A percentile compares a stretch with the other conserved stretches of the same genome.
Conservation (phyloP, 1,140 invertebrate genomes). For the Theocolax elegans region DNA sequence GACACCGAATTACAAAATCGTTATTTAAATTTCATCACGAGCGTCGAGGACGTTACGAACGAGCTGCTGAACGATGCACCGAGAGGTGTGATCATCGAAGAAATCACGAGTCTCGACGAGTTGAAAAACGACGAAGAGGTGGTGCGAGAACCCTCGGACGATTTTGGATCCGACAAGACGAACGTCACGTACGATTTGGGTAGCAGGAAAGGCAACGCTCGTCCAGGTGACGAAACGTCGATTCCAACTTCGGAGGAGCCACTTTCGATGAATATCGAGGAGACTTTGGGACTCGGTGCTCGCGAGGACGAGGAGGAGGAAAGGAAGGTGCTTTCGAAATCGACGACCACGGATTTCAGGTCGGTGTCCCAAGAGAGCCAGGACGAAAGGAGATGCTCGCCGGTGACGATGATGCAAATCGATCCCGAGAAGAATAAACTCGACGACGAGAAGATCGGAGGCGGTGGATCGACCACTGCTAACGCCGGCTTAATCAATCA, state of each 20-base stretch:
- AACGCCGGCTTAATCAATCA: too few relatives aligned
- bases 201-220: too few relatives aligned
- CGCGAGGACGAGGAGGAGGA: constrained; percentile 29
- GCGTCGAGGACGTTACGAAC: constrained; percentile 50
- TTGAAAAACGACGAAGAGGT: background rate
- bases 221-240: too few relatives aligned
- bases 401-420: constrained; percentile 48
- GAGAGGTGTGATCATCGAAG: constrained; percentile 58
- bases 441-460: too few relatives aligned
- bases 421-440: background rate
- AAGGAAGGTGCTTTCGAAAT: too few relatives aligned
- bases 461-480: too few relatives aligned
- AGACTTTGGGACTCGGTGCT: constrained; percentile 44
- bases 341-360: background rate
- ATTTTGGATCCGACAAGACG: too few relatives aligned
- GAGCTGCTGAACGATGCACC: constrained; percentile 42
- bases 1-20: constrained; percentile 49
- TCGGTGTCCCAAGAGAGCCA: constrained; percentile 44
- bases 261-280: constrained; percentile 43
- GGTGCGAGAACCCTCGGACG: too few relatives aligned
- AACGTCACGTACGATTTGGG: too few relatives aligned
- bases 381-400: constrained; percentile 38
- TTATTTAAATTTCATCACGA: constrained; percentile 58
- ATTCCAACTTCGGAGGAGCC: too few relatives aligned
- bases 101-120: constrained; percentile 53